Evolutionary conservation across 2,797 vertebrate species (phyloP).

Genomic region (Gallirallus australis): DNA sequence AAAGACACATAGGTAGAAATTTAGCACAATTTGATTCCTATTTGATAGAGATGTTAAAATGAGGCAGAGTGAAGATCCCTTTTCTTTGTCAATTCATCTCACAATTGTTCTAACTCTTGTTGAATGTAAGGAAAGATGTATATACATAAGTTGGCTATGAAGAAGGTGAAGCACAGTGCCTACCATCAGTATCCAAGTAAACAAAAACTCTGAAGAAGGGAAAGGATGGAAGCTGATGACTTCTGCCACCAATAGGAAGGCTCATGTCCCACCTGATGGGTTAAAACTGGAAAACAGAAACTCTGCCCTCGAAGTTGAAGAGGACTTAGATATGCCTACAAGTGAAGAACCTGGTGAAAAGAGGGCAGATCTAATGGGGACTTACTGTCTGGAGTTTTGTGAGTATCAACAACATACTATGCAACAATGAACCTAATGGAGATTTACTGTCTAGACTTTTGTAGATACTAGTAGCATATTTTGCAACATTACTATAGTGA

Average conservation of each 20-base stretch:
- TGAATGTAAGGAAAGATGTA: not conserved
- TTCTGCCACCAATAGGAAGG: not conserved
- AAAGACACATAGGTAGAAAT: not conserved
- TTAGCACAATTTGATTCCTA: not conserved
- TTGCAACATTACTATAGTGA: too few relatives aligned
- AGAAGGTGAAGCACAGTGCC: not conserved
- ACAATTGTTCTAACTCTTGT: not conserved
- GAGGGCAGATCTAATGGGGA: too few relatives aligned
- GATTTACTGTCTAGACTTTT: too few relatives aligned
- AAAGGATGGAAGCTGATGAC: not conserved
- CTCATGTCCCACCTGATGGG: fast-evolving
- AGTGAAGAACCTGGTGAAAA: not conserved
- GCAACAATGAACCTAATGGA: too few relatives aligned
- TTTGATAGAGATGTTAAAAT: not conserved
- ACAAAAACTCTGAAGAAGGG: not conserved
- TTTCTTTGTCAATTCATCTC: not conserved
- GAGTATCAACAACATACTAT: too few relatives aligned
- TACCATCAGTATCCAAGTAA: not conserved
- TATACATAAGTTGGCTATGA: not conserved
- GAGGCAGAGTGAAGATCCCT: not conserved
- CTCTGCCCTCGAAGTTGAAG: too few relatives aligned
- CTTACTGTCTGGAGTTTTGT: too few relatives aligned
- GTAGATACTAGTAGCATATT: too few relatives aligned
- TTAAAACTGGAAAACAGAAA: not conserved
- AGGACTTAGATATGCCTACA: not conserved